Evolutionary conservation across 2,888 invertebrate species (phyloP).

Genomic region (Neuroscelio doddi): DNA sequence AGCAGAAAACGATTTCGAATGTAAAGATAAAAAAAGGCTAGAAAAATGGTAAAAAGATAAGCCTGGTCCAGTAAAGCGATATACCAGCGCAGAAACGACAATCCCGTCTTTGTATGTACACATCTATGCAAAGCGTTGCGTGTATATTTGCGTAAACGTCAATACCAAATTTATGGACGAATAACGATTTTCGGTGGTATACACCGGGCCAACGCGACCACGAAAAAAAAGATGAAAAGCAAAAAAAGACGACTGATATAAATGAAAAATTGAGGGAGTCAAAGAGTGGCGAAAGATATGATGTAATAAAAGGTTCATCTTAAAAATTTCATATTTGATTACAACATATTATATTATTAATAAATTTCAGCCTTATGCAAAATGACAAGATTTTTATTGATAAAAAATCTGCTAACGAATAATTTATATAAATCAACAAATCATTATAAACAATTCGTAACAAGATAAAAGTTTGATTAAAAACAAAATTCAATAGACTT

Average conservation of each 20-base stretch:
- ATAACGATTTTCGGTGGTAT: constrained; percentile 55
- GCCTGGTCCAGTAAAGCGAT: constrained; percentile 36
- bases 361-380: no score
- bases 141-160: constrained; percentile 46
- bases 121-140: constrained; percentile 31
- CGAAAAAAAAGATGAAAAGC: constrained; percentile 39
- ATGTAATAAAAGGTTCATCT: constrained; percentile 14
- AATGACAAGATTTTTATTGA: no score
- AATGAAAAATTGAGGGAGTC: constrained; percentile 46
- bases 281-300: no score
- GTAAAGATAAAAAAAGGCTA: constrained; percentile 13
- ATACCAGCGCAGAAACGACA: constrained; percentile 24
- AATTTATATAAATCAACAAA: no score
- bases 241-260: constrained; percentile 37
- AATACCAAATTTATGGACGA: constrained; percentile 59
- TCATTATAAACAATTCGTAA: no score
- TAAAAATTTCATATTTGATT: no score
- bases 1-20: background rate
- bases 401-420: background rate
- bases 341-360: no score
- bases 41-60: constrained; percentile 40
- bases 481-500: background rate
- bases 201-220: constrained; percentile 25
- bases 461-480: no score
- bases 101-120: constrained; percentile 42